Percentiles rank a stretch among this genome's conserved stretches.
These are phyloP conservation scores for Ceriagrion tenellum DNA, from an alignment of 2,888 invertebrate species.

Conservation along the genomic window DNA sequence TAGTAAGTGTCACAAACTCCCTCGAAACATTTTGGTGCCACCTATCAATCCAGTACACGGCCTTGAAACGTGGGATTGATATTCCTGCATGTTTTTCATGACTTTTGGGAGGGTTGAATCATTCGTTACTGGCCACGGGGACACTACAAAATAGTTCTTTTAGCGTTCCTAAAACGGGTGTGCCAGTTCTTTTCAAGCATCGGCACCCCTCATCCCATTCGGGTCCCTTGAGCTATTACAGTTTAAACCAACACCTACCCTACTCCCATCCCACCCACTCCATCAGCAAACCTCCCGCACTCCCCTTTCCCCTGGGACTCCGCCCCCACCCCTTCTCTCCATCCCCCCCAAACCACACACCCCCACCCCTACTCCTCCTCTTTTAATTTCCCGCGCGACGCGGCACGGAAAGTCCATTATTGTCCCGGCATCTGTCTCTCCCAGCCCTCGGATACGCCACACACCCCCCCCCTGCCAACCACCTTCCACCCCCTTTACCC, in stretches of 20 bases:
- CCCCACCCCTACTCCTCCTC: background rate
- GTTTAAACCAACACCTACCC: conserved; percentile 6
- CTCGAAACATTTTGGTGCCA: too few species aligned
- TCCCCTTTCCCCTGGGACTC: background rate
- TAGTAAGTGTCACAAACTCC: too few species aligned
- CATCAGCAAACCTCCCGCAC: background rate
- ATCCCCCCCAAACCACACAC: background rate
- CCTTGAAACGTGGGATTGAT: too few species aligned
- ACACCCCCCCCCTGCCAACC: background rate
- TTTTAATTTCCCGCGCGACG: conserved; percentile 58
- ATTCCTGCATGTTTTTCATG: too few species aligned
- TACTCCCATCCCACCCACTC: background rate
- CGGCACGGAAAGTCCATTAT: conserved; percentile 58
- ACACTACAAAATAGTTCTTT: background rate
- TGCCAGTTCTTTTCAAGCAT: background rate
- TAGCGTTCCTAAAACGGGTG: background rate
- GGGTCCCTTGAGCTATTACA: background rate
- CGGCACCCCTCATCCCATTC: background rate
- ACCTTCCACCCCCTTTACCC: background rate
- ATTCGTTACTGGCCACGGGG: background rate
- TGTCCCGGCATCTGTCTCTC: conserved; percentile 62
- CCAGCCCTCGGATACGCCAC: background rate
- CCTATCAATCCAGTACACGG: too few species aligned
- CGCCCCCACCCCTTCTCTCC: background rate
- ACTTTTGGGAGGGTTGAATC: background rate